Base-by-base conservation (phyloP, 2,888 invertebrate species). In the Lutraria lutraria region DNA sequence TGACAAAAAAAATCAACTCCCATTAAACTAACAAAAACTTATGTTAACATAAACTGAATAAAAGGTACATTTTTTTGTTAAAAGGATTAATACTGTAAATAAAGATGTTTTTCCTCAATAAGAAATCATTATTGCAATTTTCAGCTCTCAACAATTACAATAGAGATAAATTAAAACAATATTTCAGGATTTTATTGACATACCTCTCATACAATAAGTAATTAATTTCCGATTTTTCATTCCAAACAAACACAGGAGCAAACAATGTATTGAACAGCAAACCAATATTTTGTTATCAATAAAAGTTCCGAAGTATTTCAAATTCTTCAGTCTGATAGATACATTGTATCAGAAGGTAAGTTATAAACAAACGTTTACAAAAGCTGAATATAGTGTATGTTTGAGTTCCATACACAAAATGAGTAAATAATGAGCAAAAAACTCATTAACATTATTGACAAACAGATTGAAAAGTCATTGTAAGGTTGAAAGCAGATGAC, bases 391-490 rank as follows among this genome's bases (percentile, higher is more conserved):
- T 43, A 4, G 43, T 43, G 8, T 43, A 43, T 43, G 43, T 43
- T 4, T 8, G 43, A 25, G 63, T 68, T 8, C 56, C 1, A 56
- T 68, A 34, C 16, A 76, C 76, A 76, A 76, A 76, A 76, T 16
- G 34, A 76, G 76, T 34, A 25, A 34, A 76, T 76, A 76, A 76
- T 15, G 76, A 76, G 15, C 29, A 34, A 76, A 31, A 76, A 76
- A 16, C 76, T 76, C 76, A 76, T 76, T 76, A 76, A 76, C 16
- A 76, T 25, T 76, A 34, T 31, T 76, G 76, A 76, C 76, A 76
- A 76, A 31, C 76, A 76, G 76, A 76, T 76, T 76, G 76, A 76
- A 76, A 76, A 76, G 76, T 76, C 34, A 34, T 34, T 76, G 76
- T 76, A 13, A 76, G 76, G 15, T 76, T 31, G 76, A 31, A 43